Conservation (phyloP, 1,140 invertebrate genomes). For the Drosophila subpulchrella region DNA sequence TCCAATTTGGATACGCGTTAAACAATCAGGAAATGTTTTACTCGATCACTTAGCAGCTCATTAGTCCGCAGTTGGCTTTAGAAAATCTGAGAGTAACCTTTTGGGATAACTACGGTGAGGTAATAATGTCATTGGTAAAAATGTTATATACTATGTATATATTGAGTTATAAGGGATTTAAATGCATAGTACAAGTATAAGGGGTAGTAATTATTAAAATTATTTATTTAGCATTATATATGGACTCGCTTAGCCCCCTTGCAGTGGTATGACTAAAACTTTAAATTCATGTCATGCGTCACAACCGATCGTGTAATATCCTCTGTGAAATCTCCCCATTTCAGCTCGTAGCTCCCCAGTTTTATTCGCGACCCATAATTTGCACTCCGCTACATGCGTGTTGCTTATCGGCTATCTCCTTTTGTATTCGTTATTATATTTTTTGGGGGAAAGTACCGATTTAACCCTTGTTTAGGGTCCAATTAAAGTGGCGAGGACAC, state of each 20-base stretch:
- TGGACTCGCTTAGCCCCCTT: not conserved
- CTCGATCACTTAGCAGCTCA: constrained; percentile 44
- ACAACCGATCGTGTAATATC: not conserved
- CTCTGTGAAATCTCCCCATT: not conserved
- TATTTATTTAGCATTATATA: no score
- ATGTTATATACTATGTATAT: no score
- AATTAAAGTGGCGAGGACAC: constrained; percentile 71
- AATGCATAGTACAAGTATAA: no score
- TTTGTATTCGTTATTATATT: constrained; percentile 19
- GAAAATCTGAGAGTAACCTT: constrained; percentile 1
- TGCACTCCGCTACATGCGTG: constrained; percentile 47
- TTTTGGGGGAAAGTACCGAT: constrained; percentile 16
- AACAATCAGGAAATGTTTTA: constrained; percentile 43
- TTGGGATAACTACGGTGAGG: not conserved
- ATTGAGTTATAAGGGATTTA: no score
- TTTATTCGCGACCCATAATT: constrained; percentile 10
- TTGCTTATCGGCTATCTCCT: constrained; percentile 59
- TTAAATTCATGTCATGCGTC: constrained; percentile 3
- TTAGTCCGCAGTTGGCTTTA: constrained; percentile 7
- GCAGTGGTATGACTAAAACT: not conserved
- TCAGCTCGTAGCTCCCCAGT: constrained; percentile 4
- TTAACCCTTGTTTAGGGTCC: constrained; percentile 53
- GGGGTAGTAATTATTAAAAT: no score
- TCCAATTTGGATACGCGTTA: constrained; percentile 15
- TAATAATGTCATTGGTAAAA: not conserved